Evolutionary conservation across 2,888 invertebrate genomes (phyloP).

Genomic region (Spilosoma lubricipeda): DNA sequence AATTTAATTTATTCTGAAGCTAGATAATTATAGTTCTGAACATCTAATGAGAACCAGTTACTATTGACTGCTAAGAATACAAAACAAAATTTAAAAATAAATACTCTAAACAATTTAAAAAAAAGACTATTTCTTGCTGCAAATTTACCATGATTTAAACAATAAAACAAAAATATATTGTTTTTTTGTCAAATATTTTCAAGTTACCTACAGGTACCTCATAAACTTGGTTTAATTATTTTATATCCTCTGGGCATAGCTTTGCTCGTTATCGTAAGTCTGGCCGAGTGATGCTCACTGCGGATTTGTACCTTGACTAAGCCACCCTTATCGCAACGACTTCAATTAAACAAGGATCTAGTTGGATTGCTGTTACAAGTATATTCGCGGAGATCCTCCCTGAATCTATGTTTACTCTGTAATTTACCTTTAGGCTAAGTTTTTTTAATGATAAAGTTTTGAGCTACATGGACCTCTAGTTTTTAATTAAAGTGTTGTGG

Average conservation of each 20-base stretch:
- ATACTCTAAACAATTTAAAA: not conserved
- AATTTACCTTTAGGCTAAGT: not conserved
- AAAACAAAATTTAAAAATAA: not conserved
- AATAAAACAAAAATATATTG: not conserved
- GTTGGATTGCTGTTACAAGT: conserved; percentile 36
- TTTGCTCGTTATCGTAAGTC: conserved; percentile 28
- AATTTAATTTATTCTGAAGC: too few relatives aligned
- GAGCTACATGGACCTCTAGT: not conserved
- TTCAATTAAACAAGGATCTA: conserved; percentile 58
- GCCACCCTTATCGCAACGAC: conserved; percentile 52
- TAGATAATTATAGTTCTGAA: too few relatives aligned
- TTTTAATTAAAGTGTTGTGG: not conserved
- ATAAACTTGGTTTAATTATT: conserved; percentile 17
- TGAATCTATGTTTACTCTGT: not conserved
- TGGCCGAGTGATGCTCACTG: conserved; percentile 34
- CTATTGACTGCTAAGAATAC: too few relatives aligned
- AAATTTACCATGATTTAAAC: not conserved
- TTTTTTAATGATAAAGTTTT: not conserved
- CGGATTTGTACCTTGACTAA: conserved; percentile 45
- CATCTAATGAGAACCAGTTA: too few relatives aligned
- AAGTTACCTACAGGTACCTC: not conserved
- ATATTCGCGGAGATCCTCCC: conserved; percentile 3
- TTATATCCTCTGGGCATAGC: conserved; percentile 14
- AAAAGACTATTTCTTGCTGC: not conserved
- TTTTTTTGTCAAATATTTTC: not conserved